phyloP scores from a whole-genome alignment of 1,140 invertebrate species.

The Paracyclopina nana region DNA sequence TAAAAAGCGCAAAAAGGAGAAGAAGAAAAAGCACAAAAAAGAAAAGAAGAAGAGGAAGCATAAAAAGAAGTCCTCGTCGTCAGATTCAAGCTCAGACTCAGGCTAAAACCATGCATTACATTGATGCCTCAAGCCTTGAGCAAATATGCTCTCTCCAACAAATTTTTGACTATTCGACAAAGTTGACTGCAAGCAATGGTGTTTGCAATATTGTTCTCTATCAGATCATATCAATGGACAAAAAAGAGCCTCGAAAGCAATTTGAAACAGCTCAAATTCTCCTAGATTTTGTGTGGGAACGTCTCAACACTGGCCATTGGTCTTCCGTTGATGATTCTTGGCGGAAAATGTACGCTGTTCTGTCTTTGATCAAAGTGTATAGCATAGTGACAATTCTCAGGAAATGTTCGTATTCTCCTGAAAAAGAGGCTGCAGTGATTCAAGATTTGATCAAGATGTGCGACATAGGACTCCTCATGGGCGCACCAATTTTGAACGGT shows the following conservation, averaged over 20 bases:
- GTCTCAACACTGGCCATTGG: conserved; percentile 31
- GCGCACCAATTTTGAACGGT: conserved; percentile 12
- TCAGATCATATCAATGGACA: too few species aligned
- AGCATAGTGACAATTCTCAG: not conserved
- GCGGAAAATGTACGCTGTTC: conserved; percentile 1
- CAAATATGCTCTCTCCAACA: too few species aligned
- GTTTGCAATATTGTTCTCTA: too few species aligned
- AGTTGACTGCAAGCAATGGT: too few species aligned
- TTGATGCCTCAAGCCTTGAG: too few species aligned
- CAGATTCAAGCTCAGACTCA: not conserved
- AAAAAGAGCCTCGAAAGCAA: too few species aligned
- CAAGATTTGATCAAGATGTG: conserved; percentile 3
- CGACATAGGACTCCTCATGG: conserved; percentile 2
- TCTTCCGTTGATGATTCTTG: conserved; percentile 20
- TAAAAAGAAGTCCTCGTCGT: not conserved
- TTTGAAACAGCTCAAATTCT: conserved; percentile 22
- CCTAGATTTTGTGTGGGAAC: conserved; percentile 29
- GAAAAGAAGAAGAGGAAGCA: conserved; percentile 15
- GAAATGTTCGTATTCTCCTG: not conserved
- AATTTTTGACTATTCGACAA: too few species aligned
- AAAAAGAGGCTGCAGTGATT: not conserved
- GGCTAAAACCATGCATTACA: too few species aligned
- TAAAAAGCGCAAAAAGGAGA: conserved; percentile 11
- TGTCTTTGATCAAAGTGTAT: not conserved
- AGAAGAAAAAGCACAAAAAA: conserved; percentile 18